Percentiles rank a stretch among this genome's conserved stretches.
These are phyloP conservation scores for Malacoraja senta DNA, from an alignment of 2,797 vertebrate genomes.

Conservation along the genomic window DNA sequence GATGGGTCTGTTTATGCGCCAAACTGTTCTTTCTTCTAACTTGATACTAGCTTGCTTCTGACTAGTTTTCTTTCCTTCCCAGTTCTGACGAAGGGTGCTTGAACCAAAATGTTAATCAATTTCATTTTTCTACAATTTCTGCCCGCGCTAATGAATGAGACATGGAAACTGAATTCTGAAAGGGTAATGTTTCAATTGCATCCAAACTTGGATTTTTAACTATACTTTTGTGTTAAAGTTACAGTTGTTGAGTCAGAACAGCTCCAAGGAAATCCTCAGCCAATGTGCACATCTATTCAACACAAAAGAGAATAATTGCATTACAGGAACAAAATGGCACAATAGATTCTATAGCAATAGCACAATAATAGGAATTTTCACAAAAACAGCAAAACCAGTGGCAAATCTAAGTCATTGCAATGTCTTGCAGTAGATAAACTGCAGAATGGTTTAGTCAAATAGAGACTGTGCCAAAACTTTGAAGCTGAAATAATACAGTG, in stretches of 20 bases:
- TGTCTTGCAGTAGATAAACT: neutral
- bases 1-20: no score
- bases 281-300: neutral
- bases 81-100: no score
- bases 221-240: neutral
- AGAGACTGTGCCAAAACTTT: neutral
- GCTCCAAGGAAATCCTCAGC: neutral
- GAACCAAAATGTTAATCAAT: no score
- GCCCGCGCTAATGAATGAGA: no score
- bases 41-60: no score
- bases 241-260: neutral
- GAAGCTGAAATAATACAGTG: neutral
- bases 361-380: neutral
- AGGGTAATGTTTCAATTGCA: neutral
- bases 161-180: neutral
- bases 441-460: neutral
- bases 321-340: neutral
- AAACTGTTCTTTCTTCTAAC: no score
- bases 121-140: neutral
- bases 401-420: neutral
- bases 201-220: neutral
- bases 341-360: neutral
- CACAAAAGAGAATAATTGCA: neutral
- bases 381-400: neutral
- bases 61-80: no score